Conservation (phyloP, 2,888 invertebrate genomes). For the Zootermopsis nevadensis region DNA sequence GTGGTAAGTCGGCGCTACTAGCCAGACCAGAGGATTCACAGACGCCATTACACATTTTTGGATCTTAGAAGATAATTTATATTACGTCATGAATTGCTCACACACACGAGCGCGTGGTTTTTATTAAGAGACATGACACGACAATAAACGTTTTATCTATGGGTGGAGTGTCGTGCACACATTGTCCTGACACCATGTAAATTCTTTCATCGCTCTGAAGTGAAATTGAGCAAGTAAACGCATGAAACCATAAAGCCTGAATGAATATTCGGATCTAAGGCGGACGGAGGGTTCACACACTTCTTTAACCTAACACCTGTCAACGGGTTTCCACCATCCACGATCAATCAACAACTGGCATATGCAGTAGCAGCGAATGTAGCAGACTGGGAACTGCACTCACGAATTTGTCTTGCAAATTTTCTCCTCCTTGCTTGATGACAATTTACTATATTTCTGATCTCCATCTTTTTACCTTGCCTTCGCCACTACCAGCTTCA, state of each 20-base stretch:
- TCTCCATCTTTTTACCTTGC: no score
- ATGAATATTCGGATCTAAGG: not conserved
- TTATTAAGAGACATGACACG: not conserved
- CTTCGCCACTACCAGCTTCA: no score
- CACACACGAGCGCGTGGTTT: not conserved
- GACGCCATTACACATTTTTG: no score
- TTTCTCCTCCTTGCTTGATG: no score
- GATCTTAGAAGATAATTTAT: not conserved
- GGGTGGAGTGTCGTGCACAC: not conserved
- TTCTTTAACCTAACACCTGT: conserved; percentile 23
- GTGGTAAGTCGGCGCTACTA: no score
- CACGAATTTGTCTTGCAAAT: no score
- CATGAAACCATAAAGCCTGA: not conserved
- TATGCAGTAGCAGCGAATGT: no score
- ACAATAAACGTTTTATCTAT: not conserved
- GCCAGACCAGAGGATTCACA: no score
- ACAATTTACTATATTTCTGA: no score
- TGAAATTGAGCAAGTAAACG: not conserved
- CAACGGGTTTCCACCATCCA: not conserved
- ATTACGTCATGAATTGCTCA: not conserved
- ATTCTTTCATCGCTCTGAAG: not conserved
- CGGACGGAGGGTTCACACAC: not conserved
- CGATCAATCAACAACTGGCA: not conserved
- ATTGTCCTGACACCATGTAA: not conserved
- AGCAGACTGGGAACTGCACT: no score